phyloP scores from a whole-genome alignment of 2,113 vertebrate genomes.

The Nycticorax nycticorax region DNA sequence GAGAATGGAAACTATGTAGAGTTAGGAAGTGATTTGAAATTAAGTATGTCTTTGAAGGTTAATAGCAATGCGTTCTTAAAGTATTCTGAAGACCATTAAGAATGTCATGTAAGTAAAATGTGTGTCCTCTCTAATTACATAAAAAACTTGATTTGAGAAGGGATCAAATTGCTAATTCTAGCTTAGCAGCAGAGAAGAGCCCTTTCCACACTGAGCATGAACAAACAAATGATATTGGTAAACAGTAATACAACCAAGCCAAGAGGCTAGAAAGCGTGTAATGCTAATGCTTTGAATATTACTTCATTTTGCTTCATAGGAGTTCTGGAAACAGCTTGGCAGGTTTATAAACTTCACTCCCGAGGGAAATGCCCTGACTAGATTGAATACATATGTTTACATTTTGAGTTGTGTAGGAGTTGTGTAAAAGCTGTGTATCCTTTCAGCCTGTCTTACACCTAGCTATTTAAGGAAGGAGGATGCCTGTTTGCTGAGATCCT shows the following conservation, averaged over 20 bases:
- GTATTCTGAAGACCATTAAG: neutral
- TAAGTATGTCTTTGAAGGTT: neutral
- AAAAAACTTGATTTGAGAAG: neutral
- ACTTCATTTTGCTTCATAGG: neutral
- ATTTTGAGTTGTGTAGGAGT: neutral
- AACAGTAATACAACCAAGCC: neutral
- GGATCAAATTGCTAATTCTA: neutral
- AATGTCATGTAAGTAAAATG: neutral
- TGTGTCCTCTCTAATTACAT: neutral
- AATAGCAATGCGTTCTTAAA: neutral
- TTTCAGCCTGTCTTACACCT: neutral
- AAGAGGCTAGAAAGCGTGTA: neutral
- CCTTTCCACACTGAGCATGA: fast-evolving
- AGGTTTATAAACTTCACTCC: neutral
- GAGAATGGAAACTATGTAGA: neutral
- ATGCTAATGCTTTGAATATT: neutral
- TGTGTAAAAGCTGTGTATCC: neutral
- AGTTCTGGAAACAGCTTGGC: neutral
- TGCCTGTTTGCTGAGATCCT: neutral
- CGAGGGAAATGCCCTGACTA: neutral
- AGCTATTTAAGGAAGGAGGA: neutral
- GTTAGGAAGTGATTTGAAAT: neutral
- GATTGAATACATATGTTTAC: neutral
- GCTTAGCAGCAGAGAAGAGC: neutral
- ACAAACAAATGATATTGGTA: neutral